Evolutionary conservation across 2,797 vertebrate species (phyloP).

Genomic region (Gorsachius magnificus): DNA sequence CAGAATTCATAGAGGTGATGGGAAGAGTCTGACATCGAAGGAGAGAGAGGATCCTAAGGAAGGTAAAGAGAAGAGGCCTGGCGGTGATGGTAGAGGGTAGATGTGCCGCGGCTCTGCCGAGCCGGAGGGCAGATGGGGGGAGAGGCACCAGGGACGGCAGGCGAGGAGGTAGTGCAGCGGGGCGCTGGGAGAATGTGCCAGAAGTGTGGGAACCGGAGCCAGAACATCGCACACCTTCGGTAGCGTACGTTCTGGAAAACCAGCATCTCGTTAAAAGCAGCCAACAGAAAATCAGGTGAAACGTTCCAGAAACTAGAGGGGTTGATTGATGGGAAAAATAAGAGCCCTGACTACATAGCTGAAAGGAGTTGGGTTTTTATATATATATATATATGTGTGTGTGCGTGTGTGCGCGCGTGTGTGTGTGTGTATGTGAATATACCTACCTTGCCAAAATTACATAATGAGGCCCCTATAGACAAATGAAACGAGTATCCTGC

Average conservation of each 20-base stretch:
- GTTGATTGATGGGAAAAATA: background rate
- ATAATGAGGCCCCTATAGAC: background rate
- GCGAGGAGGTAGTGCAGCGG: background rate
- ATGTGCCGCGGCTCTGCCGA: background rate
- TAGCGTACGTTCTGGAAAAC: background rate
- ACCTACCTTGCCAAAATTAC: background rate
- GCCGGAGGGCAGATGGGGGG: background rate
- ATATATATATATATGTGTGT: too few species aligned
- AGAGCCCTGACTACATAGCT: background rate
- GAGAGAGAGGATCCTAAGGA: background rate
- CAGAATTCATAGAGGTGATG: background rate
- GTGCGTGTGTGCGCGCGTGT: too few species aligned
- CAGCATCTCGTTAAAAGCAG: background rate
- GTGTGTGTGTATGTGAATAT: background rate
- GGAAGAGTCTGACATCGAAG: background rate
- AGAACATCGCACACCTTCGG: background rate
- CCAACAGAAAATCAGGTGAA: background rate
- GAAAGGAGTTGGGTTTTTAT: background rate
- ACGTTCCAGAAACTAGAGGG: background rate
- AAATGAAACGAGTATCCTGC: background rate
- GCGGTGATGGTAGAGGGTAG: background rate
- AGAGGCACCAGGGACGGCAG: background rate
- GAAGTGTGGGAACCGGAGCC: background rate
- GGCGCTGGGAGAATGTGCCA: background rate
- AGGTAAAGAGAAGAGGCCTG: background rate